Evolutionary conservation across 2,113 vertebrate genomes (phyloP).

Genomic region (Thermophis baileyi): DNA sequence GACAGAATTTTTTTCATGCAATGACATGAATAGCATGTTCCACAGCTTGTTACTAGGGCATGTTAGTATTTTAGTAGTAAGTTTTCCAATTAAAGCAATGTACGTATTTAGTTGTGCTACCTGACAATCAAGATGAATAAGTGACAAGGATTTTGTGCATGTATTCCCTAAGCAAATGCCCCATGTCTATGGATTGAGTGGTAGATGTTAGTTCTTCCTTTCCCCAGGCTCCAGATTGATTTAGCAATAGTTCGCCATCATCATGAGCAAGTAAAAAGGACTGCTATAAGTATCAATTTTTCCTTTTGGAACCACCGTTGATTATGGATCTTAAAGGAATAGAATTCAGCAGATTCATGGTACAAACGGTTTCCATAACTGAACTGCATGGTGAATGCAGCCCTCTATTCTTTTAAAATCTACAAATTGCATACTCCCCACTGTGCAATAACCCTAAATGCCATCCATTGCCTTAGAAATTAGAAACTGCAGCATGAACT

Average conservation of each 20-base stretch:
- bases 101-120: not conserved
- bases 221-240: not conserved
- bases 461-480: slow-evolving; percentile 1
- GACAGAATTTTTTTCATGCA: not conserved
- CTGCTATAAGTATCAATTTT: not conserved
- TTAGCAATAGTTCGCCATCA: not conserved
- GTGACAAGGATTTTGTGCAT: not conserved
- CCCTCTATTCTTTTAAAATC: not conserved
- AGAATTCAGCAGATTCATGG: not conserved
- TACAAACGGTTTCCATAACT: not conserved
- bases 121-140: not conserved
- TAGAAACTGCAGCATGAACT: slow-evolving; percentile 11
- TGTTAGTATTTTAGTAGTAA: not conserved
- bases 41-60: not conserved
- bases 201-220: not conserved
- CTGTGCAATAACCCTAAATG: not conserved
- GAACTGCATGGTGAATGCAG: not conserved
- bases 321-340: not conserved
- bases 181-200: not conserved
- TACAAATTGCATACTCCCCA: not conserved
- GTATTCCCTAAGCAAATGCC: not conserved
- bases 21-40: not conserved
- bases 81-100: not conserved
- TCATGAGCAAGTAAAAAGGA: not conserved
- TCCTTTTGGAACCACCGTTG: not conserved